phyloP scores from a whole-genome alignment of 2,888 invertebrate species.

The Hypercompe scribonia region DNA sequence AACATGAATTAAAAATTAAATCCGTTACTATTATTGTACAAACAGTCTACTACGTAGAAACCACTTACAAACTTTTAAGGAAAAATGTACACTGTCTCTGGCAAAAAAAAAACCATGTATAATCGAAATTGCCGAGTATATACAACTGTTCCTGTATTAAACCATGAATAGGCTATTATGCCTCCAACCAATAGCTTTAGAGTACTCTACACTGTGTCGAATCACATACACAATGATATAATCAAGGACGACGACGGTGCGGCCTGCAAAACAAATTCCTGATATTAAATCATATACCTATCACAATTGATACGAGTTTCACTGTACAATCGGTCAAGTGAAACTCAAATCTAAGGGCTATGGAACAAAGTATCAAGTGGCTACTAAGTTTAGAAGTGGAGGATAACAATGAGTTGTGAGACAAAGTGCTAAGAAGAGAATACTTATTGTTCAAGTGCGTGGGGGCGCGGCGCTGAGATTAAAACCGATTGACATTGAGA shows the following conservation, averaged over 20 bases:
- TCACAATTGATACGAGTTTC: constrained; percentile 32
- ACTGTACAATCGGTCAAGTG: constrained; percentile 27
- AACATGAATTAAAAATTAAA: no score
- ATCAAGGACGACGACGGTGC: constrained; percentile 44
- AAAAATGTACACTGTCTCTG: constrained; percentile 20
- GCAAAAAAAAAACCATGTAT: constrained; percentile 34
- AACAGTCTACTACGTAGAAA: neutral
- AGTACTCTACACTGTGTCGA: constrained; percentile 57
- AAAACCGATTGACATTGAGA: constrained; percentile 69
- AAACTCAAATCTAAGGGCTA: constrained; percentile 39
- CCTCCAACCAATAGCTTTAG: constrained; percentile 63
- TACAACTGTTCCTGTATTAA: constrained; percentile 61
- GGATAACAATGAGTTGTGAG: constrained; percentile 64
- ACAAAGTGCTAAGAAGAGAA: constrained; percentile 67
- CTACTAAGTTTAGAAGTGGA: constrained; percentile 36
- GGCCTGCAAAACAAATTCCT: constrained; percentile 42
- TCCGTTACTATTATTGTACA: no score
- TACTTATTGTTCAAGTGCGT: constrained; percentile 65
- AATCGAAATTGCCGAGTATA: constrained; percentile 61
- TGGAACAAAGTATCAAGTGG: constrained; percentile 20
- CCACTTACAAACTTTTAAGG: constrained; percentile 14
- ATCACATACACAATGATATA: constrained; percentile 52
- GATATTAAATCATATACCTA: constrained; percentile 20
- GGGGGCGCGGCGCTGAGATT: constrained; percentile 61
- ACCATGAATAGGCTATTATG: constrained; percentile 61